Conservation (phyloP, 2,113 vertebrate species). For the Mionectes macconnelli region DNA sequence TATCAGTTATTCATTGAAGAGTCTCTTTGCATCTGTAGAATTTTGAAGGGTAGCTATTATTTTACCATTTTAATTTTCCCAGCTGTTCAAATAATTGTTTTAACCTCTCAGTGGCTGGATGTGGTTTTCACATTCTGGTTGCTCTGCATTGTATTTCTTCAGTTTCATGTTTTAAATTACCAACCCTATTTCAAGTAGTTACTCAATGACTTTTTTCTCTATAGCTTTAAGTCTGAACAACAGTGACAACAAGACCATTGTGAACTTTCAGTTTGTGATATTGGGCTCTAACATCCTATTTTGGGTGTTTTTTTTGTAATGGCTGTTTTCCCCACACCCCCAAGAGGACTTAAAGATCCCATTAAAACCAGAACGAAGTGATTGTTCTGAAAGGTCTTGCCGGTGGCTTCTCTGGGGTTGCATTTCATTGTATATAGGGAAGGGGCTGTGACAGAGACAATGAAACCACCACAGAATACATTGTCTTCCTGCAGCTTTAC, state of each 20-base stretch:
- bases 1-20: slow-evolving; percentile 76
- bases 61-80: slow-evolving; percentile 75
- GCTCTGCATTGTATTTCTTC: slow-evolving; percentile 32
- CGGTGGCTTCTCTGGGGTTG: background rate
- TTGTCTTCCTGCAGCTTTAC: background rate
- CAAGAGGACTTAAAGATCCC: background rate
- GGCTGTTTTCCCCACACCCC: background rate
- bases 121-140: slow-evolving; percentile 43
- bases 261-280: background rate
- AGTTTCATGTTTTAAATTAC: slow-evolving; percentile 12
- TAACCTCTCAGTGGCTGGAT: slow-evolving; percentile 69
- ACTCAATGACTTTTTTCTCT: background rate
- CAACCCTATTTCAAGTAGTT: background rate
- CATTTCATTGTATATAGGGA: background rate
- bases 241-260: background rate
- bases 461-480: background rate
- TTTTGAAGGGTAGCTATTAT: slow-evolving; percentile 74
- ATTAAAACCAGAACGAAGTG: background rate
- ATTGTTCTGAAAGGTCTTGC: background rate
- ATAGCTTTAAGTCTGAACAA: background rate
- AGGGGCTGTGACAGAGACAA: background rate
- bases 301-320: background rate
- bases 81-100: slow-evolving; percentile 74
- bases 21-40: slow-evolving; percentile 68
- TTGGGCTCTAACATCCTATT: background rate